Evolutionary conservation across 1,140 invertebrate species (phyloP).

Genomic region (Mamestra configurata): DNA sequence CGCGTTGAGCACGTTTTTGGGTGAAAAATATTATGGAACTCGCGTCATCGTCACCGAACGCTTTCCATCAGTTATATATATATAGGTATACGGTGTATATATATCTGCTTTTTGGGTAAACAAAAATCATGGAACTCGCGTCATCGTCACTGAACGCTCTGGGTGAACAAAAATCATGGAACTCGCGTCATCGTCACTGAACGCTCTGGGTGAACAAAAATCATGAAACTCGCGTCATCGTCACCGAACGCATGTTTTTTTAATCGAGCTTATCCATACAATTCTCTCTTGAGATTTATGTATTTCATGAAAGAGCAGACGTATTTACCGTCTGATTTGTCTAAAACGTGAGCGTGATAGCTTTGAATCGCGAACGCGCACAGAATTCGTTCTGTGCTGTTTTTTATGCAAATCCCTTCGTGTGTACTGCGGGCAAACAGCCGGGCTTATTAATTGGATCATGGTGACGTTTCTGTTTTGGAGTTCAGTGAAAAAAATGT

Average conservation of each 20-base stretch:
- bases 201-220: no score
- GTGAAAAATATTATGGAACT: no score
- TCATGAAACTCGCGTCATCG: no score
- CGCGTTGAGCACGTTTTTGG: no score
- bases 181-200: no score
- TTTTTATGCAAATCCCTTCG: slow-evolving; percentile 43
- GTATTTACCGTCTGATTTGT: slow-evolving; percentile 50
- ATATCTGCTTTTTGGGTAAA: no score
- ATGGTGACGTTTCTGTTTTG: neutral
- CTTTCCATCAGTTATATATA: no score
- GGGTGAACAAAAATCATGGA: no score
- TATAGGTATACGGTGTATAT: no score
- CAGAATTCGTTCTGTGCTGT: slow-evolving; percentile 18
- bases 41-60: no score
- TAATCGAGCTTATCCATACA: neutral
- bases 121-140: no score
- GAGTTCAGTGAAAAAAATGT: slow-evolving; percentile 7
- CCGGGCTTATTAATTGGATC: slow-evolving; percentile 32
- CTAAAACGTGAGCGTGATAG: slow-evolving; percentile 47
- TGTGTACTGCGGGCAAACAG: slow-evolving; percentile 21
- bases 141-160: no score
- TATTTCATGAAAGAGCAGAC: slow-evolving; percentile 51
- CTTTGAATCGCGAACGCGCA: slow-evolving; percentile 2
- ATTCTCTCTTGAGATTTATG: slow-evolving; percentile 43
- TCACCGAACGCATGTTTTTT: neutral